Evolutionary conservation across 2,888 invertebrate genomes (phyloP), one percentile per base, ranked within the genome.

Genomic region (Drosophila melanosoma): DNA sequence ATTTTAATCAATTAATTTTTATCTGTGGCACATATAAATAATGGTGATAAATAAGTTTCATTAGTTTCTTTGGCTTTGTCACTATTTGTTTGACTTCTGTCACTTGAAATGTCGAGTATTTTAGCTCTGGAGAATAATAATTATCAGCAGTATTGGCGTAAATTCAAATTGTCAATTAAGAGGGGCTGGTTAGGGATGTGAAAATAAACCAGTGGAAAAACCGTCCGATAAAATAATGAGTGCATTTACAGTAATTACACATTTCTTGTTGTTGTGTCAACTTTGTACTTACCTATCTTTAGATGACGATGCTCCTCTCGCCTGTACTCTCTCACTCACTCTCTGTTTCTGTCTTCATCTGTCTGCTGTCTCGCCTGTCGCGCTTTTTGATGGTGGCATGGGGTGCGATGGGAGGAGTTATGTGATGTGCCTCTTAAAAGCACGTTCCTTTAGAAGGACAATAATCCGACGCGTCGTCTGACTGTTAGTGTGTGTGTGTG

Each of bases 361-460:
- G 61, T 35, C 45, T 63, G 40, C 17, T 45, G 42, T 17, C 15
- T 56, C 29, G 48, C 23, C 15, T 45, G 53, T 32, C 69, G 36
- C 48, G 69, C 69, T 68, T 53, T 57, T 60, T 53, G 29, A 29
- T 17, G 29, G 23, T 17, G 56, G 32, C 17, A 38, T 32, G 52
- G 45, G 10, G 15, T 49, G 12, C n/a, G n/a, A 3, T 6, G 29
- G 52, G 38, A n/a, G 26, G 26, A 20, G 36, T 12, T 60, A 20
- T 74, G 59, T 52, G 63, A 58, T 79, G 69, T 70, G 54, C 68
- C 61, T 81, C 77, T 45, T 76, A 72, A 79, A 82, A 79, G 79
- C 79, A 82, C 82, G 79, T 82, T 82, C 82, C 82, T 79, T 68
- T 58, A 65, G 40, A 61, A 80, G 80, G 82, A 80, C 76, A 79